Evolutionary conservation across 2,888 invertebrate species (phyloP), one percentile per base, ranked within the genome.

Genomic region (Drosophila meridiana): DNA sequence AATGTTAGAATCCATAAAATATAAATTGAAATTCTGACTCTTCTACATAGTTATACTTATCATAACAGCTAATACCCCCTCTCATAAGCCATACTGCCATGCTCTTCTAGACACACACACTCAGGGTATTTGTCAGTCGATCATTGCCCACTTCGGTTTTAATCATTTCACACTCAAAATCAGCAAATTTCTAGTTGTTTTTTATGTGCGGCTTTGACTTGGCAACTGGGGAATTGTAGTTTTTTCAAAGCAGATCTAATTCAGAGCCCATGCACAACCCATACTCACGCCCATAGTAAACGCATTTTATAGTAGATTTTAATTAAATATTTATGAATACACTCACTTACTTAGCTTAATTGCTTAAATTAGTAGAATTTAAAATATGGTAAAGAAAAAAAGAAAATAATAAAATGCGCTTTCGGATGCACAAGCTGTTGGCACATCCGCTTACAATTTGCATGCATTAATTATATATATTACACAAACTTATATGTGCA

Each of bases 341-440:
- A 40, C 34, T 47, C 52, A 42, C 42, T n/a, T 13, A 53, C 70
- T 59, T 47, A 40, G 52, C 5, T 14, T 70, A 45, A 70, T 60
- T 53, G 48, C 38, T 43, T n/a, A 14, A 70, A 50, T 63, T 57
- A 20, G n/a, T 50, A 32, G 28, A 40, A 43, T 43, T n/a, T 38
- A 9, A 56, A 26, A 11, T 13, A 38, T 28, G 0, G 5, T 6
- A 32, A 40, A 28, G 47, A 43, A 26, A 20, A 32, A 34, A 26
- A 6, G 20, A 38, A 55, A 38, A 52, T 40, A 26, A 60, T 61
- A 42, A 36, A 56, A 50, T 59, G 66, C 58, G 43, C 26, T 45
- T 56, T 52, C 30, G 28, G 4, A 57, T 57, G 14, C 74, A 53
- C 74, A 63, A 69, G 56, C 67, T 65, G 71, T 61, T 62, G 71